These are phyloP conservation scores for Pipistrellus pipistrellus DNA, from an alignment of 2,797 vertebrate species.

Conservation along the genomic window DNA sequence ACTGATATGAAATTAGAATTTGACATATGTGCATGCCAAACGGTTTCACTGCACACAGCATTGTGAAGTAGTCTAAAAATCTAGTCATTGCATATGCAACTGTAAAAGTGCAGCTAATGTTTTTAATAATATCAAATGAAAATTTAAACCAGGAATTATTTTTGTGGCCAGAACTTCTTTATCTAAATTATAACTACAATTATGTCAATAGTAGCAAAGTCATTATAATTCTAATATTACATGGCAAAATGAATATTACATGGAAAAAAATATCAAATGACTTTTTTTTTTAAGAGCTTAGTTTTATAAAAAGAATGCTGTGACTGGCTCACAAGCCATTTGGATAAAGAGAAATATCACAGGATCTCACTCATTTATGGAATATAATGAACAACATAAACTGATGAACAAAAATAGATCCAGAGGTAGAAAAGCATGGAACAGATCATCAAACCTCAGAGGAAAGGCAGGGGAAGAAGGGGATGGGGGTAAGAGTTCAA, in stretches of 20 bases:
- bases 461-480: too few species aligned
- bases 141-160: neutral
- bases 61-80: neutral
- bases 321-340: too few species aligned
- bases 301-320: neutral
- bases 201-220: neutral
- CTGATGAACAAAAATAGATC: too few species aligned
- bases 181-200: neutral
- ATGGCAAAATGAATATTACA: neutral
- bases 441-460: too few species aligned
- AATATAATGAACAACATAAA: too few species aligned
- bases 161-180: neutral
- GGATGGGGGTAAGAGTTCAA: too few species aligned
- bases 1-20: neutral
- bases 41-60: neutral
- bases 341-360: too few species aligned
- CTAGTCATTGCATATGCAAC: neutral
- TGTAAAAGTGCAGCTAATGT: neutral
- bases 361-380: too few species aligned
- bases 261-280: neutral
- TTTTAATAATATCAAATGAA: neutral
- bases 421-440: too few species aligned
- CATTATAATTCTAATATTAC: slow-evolving; percentile 11
- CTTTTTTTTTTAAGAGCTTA: neutral
- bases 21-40: neutral